A percentile compares a stretch with the other conserved stretches of the same genome.
phyloP scores from a whole-genome alignment of 2,797 vertebrate species.

The Pitangus sulphuratus region DNA sequence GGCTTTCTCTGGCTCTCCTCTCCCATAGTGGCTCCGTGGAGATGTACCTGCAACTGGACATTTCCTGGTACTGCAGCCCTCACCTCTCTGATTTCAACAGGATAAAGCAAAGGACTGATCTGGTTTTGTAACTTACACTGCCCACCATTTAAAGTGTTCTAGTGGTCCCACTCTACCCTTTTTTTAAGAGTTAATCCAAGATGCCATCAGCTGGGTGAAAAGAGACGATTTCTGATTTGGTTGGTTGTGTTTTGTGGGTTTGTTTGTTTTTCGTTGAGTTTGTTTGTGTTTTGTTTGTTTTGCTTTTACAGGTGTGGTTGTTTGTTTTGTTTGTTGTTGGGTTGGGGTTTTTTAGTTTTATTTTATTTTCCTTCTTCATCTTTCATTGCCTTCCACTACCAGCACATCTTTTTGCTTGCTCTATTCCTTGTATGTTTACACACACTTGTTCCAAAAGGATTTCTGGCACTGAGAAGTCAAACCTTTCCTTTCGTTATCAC shows the following conservation, averaged over 20 bases:
- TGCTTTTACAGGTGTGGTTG: too few species aligned
- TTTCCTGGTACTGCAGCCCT: neutral
- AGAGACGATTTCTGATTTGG: neutral
- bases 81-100: neutral
- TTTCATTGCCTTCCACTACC: rapidly evolving
- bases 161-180: neutral
- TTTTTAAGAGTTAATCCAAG: neutral
- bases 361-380: neutral
- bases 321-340: neutral
- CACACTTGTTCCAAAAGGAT: neutral
- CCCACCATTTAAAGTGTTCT: neutral
- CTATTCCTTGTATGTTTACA: neutral
- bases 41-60: rapidly evolving
- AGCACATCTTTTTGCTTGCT: neutral
- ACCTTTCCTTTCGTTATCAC: neutral
- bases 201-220: neutral
- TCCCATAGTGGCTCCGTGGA: neutral
- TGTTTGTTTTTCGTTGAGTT: too few species aligned
- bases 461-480: neutral
- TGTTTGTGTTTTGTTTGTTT: too few species aligned
- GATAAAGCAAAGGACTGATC: neutral
- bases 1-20: neutral
- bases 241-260: neutral
- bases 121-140: neutral
- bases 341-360: rapidly evolving